Evolutionary conservation across 2,888 invertebrate genomes (phyloP).

Genomic region (Tetanocera ferruginea): DNA sequence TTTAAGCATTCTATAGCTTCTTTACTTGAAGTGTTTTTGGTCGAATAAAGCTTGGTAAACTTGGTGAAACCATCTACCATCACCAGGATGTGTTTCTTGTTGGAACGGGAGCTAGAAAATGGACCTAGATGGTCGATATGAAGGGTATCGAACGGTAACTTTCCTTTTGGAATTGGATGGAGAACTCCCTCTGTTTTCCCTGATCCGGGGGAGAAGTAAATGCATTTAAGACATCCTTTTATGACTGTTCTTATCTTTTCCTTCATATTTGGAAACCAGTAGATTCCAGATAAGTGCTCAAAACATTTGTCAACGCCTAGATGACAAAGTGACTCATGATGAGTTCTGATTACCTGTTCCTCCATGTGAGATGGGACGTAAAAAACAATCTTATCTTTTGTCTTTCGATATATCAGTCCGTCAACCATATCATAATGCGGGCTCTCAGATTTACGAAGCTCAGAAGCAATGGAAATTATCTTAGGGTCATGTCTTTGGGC

Average conservation of each 20-base stretch:
- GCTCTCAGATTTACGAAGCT: not conserved
- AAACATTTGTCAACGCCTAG: constrained; percentile 8
- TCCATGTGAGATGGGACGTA: not conserved
- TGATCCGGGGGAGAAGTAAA: not conserved
- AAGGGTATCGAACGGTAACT: constrained; percentile 10
- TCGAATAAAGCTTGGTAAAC: constrained; percentile 5
- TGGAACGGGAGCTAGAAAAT: constrained; percentile 24
- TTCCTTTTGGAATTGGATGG: constrained; percentile 11
- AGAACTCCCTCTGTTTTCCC: not conserved
- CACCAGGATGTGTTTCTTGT: too few species aligned
- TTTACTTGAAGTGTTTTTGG: constrained; percentile 11
- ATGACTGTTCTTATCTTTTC: not conserved
- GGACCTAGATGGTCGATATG: constrained; percentile 33
- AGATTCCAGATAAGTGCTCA: not conserved
- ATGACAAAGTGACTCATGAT: constrained; percentile 13
- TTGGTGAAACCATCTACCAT: too few species aligned
- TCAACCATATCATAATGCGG: not conserved
- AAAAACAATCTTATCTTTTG: not conserved
- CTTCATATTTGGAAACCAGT: constrained; percentile 14
- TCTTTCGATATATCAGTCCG: not conserved
- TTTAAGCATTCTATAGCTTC: constrained; percentile 29
- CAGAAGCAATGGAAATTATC: not conserved
- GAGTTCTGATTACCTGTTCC: not conserved
- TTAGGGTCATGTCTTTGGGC: not conserved
- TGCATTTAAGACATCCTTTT: constrained; percentile 4